These are phyloP conservation scores for Plotosus lineatus DNA, from an alignment of 2,113 vertebrate species.

Conservation along the genomic window DNA sequence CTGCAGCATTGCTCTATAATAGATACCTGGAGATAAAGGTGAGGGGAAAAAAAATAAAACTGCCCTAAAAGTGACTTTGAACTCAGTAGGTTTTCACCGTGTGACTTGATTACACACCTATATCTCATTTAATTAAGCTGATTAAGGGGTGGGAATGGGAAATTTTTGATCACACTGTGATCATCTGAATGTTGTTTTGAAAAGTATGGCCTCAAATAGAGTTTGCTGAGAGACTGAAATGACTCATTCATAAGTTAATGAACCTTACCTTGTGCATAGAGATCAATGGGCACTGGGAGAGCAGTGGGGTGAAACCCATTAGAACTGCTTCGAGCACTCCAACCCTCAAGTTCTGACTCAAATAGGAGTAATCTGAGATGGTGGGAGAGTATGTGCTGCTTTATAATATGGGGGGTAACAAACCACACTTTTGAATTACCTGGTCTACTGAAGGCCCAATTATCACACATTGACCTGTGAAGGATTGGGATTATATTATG, in stretches of 20 bases:
- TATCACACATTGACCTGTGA: slow-evolving; percentile 65
- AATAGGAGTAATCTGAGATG: slow-evolving; percentile 54
- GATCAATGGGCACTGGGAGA: slow-evolving; percentile 59
- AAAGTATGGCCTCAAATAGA: background rate
- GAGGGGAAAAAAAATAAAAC: background rate
- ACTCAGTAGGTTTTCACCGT: background rate
- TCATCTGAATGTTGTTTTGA: slow-evolving; percentile 5
- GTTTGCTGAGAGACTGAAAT: slow-evolving; percentile 31
- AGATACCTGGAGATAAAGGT: background rate
- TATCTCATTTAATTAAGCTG: slow-evolving; percentile 14
- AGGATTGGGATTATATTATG: slow-evolving; percentile 70
- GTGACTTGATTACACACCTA: slow-evolving; percentile 9
- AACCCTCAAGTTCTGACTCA: slow-evolving; percentile 44
- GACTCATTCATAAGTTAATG: slow-evolving; percentile 52
- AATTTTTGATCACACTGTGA: slow-evolving; percentile 11
- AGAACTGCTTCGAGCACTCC: slow-evolving; percentile 35
- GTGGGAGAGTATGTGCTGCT: slow-evolving; percentile 27
- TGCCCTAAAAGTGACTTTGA: slow-evolving; percentile 7
- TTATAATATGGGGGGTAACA: slow-evolving; percentile 57
- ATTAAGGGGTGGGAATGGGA: background rate
- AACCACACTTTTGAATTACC: slow-evolving; percentile 67
- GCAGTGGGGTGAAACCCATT: slow-evolving; percentile 52
- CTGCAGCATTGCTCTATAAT: slow-evolving; percentile 9
- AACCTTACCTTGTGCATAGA: slow-evolving; percentile 51
- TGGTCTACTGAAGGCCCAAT: slow-evolving; percentile 71